Evolutionary conservation across 2,888 invertebrate species (phyloP), one percentile per base, ranked within the genome.

Genomic region (Apotomis turbidana): DNA sequence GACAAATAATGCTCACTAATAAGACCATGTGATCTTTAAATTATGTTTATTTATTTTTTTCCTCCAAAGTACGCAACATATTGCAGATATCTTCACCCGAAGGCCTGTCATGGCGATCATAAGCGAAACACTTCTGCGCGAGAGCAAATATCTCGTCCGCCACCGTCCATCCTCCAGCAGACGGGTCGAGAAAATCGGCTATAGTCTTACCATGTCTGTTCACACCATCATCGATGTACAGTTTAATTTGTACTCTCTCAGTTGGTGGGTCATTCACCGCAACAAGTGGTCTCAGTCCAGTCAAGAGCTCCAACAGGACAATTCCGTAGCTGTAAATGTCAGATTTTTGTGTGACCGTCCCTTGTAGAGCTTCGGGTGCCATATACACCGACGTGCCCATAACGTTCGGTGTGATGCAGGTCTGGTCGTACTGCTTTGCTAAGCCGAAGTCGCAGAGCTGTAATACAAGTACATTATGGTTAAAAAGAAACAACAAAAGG

Each of bases 251-350:
- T 4, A 86, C 80, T 9, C 49, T 8, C 9, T 49, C 49, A 12
- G 66, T 79, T 87, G 71, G 94, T 92, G 49, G 49, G 75, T 95
- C 88, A 58, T 88, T 86, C 0, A 74, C 70, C 68, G 93, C 89
- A 78, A 96, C 95, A 76, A 94, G 93, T 0, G 96, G 95, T 67
- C 95, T 93, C 63, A 96, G 87, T 4, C 96, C 96, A 46, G 97
- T 97, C 55, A 97, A 84, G 15, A 97, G 82, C 86, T 97, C 97
- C 57, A 96, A 85, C 15, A 97, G 82, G 0, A 97, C 97, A 74
- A 97, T 95, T 1, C 97, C 97, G 90, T 95, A 97, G 82, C 97
- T 96, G 84, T 95, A 97, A 3, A 96, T 94, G 83, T 97, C 97
- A 77, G 95, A 94, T 89, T 96, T 96, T 27, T 95, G 94, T n/a